phyloP scores from a whole-genome alignment of 2,113 vertebrate genomes.

The Prionailurus bengalensis region DNA sequence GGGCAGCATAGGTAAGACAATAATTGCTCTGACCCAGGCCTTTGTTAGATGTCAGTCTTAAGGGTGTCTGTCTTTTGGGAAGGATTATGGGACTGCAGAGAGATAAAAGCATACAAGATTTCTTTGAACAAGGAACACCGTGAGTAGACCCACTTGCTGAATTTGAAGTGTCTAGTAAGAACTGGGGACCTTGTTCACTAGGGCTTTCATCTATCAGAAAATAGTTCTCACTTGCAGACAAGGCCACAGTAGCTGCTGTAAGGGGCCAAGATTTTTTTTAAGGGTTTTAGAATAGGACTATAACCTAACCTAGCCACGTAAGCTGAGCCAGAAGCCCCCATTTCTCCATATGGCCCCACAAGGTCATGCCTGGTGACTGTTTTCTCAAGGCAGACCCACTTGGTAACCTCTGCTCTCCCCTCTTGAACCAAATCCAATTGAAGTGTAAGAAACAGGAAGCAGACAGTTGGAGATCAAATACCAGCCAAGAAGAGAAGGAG shows the following conservation, averaged over 20 bases:
- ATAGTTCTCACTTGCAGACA: not conserved
- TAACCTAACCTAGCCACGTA: not conserved
- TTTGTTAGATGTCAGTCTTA: not conserved
- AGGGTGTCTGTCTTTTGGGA: not conserved
- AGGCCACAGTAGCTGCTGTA: not conserved
- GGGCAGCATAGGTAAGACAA: not conserved
- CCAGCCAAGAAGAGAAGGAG: not conserved
- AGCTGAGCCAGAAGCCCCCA: not conserved
- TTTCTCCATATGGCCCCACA: not conserved
- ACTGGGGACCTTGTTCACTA: not conserved
- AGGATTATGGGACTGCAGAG: not conserved
- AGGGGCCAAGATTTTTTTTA: not conserved
- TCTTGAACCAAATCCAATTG: not conserved
- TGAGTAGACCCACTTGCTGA: not conserved
- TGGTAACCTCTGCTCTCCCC: not conserved
- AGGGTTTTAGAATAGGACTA: not conserved
- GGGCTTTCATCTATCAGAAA: not conserved
- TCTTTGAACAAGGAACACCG: constrained; percentile 1
- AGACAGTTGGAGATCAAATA: not conserved
- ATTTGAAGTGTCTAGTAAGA: constrained; percentile 10
- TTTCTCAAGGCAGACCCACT: not conserved
- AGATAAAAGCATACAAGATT: constrained; percentile 1
- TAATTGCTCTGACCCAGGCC: not conserved
- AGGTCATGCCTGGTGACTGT: not conserved
- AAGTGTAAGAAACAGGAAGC: not conserved